Evolutionary conservation across 1,140 invertebrate species (phyloP).

Genomic region (Ridgeia piscesae): DNA sequence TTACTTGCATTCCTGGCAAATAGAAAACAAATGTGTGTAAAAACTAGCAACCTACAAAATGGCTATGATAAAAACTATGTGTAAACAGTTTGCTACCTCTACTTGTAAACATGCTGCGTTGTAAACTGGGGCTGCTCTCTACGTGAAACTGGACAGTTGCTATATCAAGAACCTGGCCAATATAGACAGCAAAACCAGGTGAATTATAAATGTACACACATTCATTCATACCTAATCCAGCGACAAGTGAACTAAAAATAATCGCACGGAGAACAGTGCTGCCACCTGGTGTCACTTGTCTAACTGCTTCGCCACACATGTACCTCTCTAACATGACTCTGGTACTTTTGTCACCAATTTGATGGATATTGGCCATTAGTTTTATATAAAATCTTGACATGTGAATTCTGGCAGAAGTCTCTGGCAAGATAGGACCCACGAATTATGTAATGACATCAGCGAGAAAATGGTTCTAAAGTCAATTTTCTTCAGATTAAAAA

Average conservation of each 20-base stretch:
- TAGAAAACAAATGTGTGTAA: background rate
- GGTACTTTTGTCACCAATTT: background rate
- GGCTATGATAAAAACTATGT: background rate
- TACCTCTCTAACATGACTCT: background rate
- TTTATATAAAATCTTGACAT: background rate
- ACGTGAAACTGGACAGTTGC: background rate
- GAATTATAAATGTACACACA: background rate
- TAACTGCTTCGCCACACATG: background rate
- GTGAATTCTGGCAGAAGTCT: background rate
- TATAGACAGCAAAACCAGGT: background rate
- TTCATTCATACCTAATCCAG: background rate
- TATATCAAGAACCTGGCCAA: background rate
- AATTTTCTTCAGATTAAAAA: background rate
- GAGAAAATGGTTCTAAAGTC: background rate
- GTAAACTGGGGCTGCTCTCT: background rate
- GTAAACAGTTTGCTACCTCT: background rate
- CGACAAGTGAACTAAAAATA: background rate
- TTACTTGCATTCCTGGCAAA: background rate
- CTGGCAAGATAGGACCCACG: background rate
- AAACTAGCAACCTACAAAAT: background rate
- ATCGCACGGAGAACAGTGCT: background rate
- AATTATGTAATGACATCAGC: background rate
- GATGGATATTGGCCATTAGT: background rate
- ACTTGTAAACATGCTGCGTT: background rate
- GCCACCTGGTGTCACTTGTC: background rate